Percentiles rank a stretch among this genome's conserved stretches.
These are phyloP conservation scores for Ceratina australensis DNA, from an alignment of 1,140 invertebrate genomes.

Conservation along the genomic window DNA sequence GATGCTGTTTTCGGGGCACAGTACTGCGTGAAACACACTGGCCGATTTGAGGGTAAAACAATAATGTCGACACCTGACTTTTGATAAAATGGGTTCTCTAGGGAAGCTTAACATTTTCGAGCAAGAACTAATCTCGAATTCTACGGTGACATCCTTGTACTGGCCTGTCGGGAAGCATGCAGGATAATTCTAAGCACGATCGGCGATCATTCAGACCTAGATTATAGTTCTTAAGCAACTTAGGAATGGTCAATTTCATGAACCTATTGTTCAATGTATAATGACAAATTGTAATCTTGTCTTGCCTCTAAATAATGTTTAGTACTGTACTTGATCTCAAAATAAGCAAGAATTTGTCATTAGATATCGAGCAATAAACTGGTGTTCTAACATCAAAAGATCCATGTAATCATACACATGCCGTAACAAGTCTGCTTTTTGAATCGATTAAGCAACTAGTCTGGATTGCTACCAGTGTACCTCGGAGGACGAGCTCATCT, in stretches of 20 bases:
- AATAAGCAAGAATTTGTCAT: background rate
- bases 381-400: background rate
- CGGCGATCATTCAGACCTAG: background rate
- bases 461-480: conserved; percentile 92
- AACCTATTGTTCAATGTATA: background rate
- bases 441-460: conserved; percentile 76
- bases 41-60: conserved; percentile 93
- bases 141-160: background rate
- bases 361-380: background rate
- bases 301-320: too few species aligned
- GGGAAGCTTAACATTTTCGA: conserved; percentile 8
- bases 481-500: conserved; percentile 86
- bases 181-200: background rate
- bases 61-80: conserved; percentile 23
- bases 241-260: background rate
- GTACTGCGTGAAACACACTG: conserved; percentile 96
- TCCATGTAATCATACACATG: background rate
- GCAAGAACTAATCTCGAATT: conserved; percentile 15
- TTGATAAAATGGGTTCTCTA: background rate
- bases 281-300: background rate
- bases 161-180: conserved; percentile 2
- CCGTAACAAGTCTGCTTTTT: conserved; percentile 37
- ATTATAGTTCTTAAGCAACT: background rate
- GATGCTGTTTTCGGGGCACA: conserved; percentile 89
- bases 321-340: too few species aligned